Evolutionary conservation across 2,797 vertebrate genomes (phyloP).

Genomic region (Spheniscus humboldti): DNA sequence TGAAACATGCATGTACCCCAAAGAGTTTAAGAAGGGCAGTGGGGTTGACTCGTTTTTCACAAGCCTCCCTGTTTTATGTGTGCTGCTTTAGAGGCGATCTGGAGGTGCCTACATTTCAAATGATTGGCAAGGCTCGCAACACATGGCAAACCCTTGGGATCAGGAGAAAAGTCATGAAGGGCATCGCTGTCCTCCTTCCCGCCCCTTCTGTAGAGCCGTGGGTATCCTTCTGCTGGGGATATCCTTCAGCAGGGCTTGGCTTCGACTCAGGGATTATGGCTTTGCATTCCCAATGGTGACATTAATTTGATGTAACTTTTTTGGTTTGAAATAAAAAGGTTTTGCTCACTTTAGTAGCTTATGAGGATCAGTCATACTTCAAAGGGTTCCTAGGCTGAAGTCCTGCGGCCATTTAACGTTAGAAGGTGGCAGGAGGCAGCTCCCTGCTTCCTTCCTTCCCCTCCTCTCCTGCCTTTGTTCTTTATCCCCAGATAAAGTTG

Average conservation of each 20-base stretch:
- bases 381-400: not conserved
- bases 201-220: not conserved
- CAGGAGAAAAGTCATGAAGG: not conserved
- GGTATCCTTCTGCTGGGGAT: not conserved
- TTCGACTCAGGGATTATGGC: not conserved
- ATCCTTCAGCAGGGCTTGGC: not conserved
- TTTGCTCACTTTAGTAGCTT: not conserved
- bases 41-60: not conserved
- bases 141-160: not conserved
- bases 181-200: not conserved
- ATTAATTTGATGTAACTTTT: not conserved
- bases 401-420: not conserved
- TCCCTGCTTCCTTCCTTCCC: not conserved
- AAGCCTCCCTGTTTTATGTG: not conserved
- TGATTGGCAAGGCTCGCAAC: accelerated
- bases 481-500: not conserved
- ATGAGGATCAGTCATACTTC: not conserved
- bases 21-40: not conserved
- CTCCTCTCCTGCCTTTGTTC: not conserved
- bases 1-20: not conserved
- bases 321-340: not conserved
- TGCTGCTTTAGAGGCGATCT: not conserved
- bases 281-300: not conserved
- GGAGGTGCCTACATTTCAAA: not conserved
- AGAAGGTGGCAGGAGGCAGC: not conserved